Evolutionary conservation across 1,140 invertebrate genomes (phyloP).

Genomic region (Pseudomyrmex flavicornis): DNA sequence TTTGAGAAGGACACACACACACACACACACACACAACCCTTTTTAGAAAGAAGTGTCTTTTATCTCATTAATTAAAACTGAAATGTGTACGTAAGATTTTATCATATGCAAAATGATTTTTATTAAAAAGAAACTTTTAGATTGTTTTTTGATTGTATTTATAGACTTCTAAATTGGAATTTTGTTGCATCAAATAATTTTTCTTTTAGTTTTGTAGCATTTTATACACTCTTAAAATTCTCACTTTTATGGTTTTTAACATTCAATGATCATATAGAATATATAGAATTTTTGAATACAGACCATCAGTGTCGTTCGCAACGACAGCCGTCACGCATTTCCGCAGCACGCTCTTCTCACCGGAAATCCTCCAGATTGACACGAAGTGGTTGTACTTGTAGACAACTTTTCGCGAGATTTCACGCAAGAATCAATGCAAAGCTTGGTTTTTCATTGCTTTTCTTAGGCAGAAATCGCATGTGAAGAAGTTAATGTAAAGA

Average conservation of each 20-base stretch:
- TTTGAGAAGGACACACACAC: too few species aligned
- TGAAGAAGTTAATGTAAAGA: background rate
- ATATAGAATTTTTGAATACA: slow-evolving; percentile 53
- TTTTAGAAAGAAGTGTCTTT: too few species aligned
- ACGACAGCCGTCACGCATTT: slow-evolving; percentile 59
- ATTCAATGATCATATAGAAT: background rate
- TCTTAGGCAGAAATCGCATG: too few species aligned
- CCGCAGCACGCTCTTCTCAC: background rate
- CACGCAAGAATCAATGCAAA: background rate
- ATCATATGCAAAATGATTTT: too few species aligned
- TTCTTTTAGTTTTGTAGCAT: too few species aligned
- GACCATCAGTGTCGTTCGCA: slow-evolving; percentile 71
- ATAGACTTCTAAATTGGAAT: too few species aligned
- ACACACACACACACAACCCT: too few species aligned
- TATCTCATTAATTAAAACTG: too few species aligned
- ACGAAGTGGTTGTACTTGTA: background rate
- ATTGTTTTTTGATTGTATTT: too few species aligned
- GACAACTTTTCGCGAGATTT: background rate
- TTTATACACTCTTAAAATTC: background rate
- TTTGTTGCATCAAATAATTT: too few species aligned
- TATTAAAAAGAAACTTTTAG: too few species aligned
- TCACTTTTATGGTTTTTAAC: background rate
- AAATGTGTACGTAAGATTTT: too few species aligned
- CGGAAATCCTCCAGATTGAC: background rate
- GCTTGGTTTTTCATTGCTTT: background rate